These are phyloP conservation scores for Enteromius thamalakanensis DNA, from an alignment of 2,797 vertebrate genomes.

Conservation along the genomic window DNA sequence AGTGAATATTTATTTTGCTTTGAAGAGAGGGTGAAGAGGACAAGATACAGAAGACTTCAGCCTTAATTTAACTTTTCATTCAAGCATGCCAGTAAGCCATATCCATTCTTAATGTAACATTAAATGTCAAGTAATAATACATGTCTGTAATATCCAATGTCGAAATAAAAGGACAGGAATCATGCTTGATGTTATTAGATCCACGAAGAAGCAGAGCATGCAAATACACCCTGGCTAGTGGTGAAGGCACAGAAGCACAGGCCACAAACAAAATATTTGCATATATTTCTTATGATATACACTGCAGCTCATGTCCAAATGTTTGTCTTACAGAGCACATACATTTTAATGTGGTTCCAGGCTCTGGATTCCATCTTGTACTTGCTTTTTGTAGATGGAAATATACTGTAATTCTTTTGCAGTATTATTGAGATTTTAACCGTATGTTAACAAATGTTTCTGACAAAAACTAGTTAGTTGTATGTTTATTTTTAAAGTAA, in stretches of 20 bases:
- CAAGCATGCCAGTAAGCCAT: constrained; percentile 1
- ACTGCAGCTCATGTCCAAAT: constrained; percentile 21
- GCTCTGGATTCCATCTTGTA: not conserved
- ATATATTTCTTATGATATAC: not conserved
- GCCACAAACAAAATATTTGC: constrained; percentile 18
- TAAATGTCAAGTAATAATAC: constrained; percentile 4
- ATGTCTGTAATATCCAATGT: not conserved
- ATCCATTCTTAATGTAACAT: not conserved
- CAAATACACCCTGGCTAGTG: constrained; percentile 8
- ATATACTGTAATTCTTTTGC: not conserved
- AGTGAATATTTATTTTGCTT: not conserved
- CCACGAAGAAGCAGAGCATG: not conserved
- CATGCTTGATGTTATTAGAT: not conserved
- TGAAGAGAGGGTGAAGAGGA: not conserved
- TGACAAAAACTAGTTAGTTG: not conserved
- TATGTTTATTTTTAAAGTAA: not conserved
- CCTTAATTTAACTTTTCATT: not conserved
- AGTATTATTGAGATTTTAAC: not conserved
- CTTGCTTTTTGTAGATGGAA: not conserved
- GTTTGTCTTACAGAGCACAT: not conserved
- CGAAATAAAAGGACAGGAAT: not conserved
- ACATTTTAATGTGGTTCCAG: not conserved
- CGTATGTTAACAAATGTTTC: not conserved
- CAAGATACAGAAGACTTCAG: not conserved
- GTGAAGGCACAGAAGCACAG: not conserved